phyloP scores from a whole-genome alignment of 1,140 invertebrate genomes.

The Acromyrmex echinatior region DNA sequence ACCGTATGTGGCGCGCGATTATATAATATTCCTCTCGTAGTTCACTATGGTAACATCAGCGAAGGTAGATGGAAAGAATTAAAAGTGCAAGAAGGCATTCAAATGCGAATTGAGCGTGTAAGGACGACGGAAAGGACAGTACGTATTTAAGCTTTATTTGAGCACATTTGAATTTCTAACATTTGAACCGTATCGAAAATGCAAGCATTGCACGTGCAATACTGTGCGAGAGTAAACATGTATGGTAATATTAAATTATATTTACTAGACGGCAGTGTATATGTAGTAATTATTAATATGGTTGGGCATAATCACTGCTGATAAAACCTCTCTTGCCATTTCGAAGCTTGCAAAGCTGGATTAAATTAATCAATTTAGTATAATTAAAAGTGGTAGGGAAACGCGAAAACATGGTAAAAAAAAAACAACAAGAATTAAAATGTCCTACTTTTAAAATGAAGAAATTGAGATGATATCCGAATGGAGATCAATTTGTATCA shows the following conservation, averaged over 20 bases:
- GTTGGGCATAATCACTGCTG: conserved; percentile 8
- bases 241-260: conserved; percentile 18
- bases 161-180: conserved; percentile 36
- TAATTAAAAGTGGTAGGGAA: neutral
- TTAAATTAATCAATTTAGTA: conserved; percentile 33
- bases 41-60: conserved; percentile 26
- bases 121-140: neutral
- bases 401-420: too few species aligned
- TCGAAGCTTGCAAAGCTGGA: neutral
- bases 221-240: neutral
- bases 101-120: conserved; percentile 5
- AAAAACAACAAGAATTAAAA: neutral
- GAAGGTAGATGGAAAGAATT: neutral
- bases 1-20: conserved; percentile 71
- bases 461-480: conserved; percentile 1
- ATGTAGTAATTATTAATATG: conserved; percentile 18
- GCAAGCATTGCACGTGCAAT: too few species aligned
- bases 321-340: neutral
- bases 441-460: conserved; percentile 14
- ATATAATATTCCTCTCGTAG: conserved; percentile 74
- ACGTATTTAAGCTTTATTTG: neutral
- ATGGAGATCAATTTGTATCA: neutral
- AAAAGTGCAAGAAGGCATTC: conserved; percentile 20
- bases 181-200: conserved; percentile 16
- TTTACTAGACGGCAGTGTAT: neutral